A percentile compares a stretch with the other conserved stretches of the same genome.
Conservation (phyloP, 2,797 vertebrate species). For the Ctenosaura bakeri region DNA sequence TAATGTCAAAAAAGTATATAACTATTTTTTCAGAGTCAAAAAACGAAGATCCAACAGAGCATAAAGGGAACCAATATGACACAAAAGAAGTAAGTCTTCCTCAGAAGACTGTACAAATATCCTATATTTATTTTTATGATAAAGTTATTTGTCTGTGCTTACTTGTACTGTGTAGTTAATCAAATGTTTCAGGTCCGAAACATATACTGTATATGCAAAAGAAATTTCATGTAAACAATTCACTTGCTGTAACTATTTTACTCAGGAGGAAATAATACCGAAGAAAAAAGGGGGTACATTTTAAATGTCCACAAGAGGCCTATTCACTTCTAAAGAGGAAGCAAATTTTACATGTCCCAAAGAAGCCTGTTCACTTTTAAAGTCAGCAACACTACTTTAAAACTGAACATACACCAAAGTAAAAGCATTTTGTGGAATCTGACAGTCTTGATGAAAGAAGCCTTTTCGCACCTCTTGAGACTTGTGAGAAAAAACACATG, state of each 20-base stretch:
- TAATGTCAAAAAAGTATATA: background rate
- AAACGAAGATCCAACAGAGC: too few relatives aligned
- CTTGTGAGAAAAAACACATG: too few relatives aligned
- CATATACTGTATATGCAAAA: background rate
- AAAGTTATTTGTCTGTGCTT: slow-evolving; percentile 1
- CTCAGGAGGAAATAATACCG: background rate
- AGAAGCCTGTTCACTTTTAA: too few relatives aligned
- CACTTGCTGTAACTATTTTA: background rate
- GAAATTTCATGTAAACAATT: background rate
- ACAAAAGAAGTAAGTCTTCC: background rate
- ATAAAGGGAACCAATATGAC: background rate
- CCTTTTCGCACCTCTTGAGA: background rate
- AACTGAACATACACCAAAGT: too few relatives aligned
- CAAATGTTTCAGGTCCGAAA: background rate
- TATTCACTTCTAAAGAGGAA: background rate
- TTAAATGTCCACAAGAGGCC: background rate
- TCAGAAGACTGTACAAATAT: background rate
- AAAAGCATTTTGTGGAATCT: too few relatives aligned
- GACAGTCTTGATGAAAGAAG: too few relatives aligned
- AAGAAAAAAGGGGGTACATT: background rate
- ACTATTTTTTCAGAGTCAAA: background rate
- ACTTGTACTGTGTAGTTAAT: background rate
- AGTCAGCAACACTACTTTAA: too few relatives aligned
- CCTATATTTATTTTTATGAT: slow-evolving; percentile 11
- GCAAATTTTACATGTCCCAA: too few relatives aligned